Percentiles rank a stretch among this genome's conserved stretches.
Evolutionary conservation across 2,797 vertebrate genomes (phyloP).

Genomic region (Danio albolineatus): DNA sequence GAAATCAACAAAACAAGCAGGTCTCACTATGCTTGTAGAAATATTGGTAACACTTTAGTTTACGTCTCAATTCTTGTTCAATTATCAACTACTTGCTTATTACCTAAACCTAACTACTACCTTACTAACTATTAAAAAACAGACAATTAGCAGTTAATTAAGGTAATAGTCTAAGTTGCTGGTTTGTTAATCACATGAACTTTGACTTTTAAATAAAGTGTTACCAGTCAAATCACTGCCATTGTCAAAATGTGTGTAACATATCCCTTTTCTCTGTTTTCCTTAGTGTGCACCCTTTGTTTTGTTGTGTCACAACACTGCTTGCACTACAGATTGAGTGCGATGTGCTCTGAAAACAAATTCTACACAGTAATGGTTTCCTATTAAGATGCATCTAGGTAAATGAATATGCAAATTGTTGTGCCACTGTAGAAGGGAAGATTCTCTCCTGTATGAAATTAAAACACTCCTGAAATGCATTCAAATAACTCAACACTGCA

Average conservation of each 20-base stretch:
- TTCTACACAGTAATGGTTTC: background rate
- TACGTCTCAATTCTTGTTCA: too few species aligned
- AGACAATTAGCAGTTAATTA: too few species aligned
- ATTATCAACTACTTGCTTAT: too few species aligned
- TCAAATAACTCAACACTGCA: background rate
- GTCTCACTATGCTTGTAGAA: background rate
- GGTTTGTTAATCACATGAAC: too few species aligned
- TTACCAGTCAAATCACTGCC: background rate
- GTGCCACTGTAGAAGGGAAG: background rate
- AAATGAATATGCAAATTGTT: background rate
- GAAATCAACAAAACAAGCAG: constrained; percentile 7
- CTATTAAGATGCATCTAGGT: background rate
- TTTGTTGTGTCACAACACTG: constrained; percentile 9
- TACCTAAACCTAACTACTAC: too few species aligned
- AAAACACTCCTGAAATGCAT: background rate
- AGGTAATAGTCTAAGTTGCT: too few species aligned
- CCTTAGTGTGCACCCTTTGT: background rate
- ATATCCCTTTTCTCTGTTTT: background rate
- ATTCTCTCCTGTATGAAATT: background rate
- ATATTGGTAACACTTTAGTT: too few species aligned
- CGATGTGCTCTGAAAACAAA: background rate
- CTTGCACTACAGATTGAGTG: background rate
- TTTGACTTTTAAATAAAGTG: too few species aligned
- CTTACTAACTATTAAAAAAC: too few species aligned
- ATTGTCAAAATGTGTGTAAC: background rate